Evolutionary conservation across 2,888 invertebrate species (phyloP), one percentile per base, ranked within the genome.

Genomic region (Melanostoma scalare): DNA sequence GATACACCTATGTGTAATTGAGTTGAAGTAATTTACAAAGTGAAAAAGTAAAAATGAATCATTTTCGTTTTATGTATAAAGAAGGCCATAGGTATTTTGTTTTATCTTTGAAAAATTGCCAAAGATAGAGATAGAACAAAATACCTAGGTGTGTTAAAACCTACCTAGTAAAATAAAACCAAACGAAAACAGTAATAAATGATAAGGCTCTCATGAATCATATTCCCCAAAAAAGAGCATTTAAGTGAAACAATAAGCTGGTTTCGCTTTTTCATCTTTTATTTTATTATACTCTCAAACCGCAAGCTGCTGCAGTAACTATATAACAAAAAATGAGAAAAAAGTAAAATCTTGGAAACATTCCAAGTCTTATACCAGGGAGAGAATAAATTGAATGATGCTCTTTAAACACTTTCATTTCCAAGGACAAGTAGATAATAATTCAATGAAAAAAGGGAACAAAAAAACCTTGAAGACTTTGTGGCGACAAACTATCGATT

Each of bases 381-480:
- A 81, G 42, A 61, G 77, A 71, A 55, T 67, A 72, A 61, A 40
- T 42, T 67, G 69, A 65, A 63, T 46, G 46, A 75, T 80, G 55
- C 67, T 61, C 55, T 53, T 48, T 72, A 50, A 72, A 72, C 58
- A 61, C 71, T 60, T 53, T 53, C 73, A 78, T 55, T 53, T 53
- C 65, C 78, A 82, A 82, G 82, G 82, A 82, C 81, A 72, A 63
- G 38, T 8, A 72, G 72, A 81, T 81, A 65, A 76, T 68, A 63
- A 61, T 75, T 69, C 76, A 65, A 65, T 50, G 63, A 61, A 73
- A 73, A 72, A 48, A 52, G 3, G 55, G n/a, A 6, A 42, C 1
- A 58, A 6, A 48, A 52, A 56, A 50, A 56, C 33, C 35, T 50
- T 36, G 40, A 82, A 74, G 82, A 82, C 78, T 60, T 58, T 63